Evolutionary conservation across 2,888 invertebrate species (phyloP), one percentile per base, ranked within the genome.

Genomic region (Heliconius ismenius): DNA sequence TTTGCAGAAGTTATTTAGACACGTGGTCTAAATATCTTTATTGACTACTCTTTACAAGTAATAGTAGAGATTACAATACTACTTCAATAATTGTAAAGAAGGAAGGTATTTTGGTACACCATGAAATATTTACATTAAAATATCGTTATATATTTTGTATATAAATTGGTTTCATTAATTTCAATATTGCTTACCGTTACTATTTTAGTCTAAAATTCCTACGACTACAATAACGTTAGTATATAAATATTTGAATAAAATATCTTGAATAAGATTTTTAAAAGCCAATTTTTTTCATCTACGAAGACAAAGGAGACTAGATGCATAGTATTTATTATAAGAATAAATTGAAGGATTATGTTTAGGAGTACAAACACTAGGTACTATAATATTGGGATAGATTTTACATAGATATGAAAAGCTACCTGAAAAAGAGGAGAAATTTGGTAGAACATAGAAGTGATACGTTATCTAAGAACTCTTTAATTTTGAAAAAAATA

Each of bases 201-300:
- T 85, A 83, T 82, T 83, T 88, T 89, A 89, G 81, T 85, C 82
- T 88, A 89, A 84, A 88, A 84, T 83, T 79, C 84, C 91, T 91
- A 92, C 90, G 89, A 89, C 88, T 88, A 89, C 84, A 87, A 88
- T 92, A 92, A 90, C 90, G 88, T 89, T 91, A 91, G 67, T 67
- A 87, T 93, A 92, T 93, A 92, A 90, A 92, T 91, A 91, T 92
- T 91, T 87, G 91, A 92, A 91, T 93, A 93, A 92, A 92, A 92
- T 92, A 91, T 92, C 87, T 91, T 85, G 87, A 89, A 88, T 89
- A 84, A 86, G 82, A 84, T 85, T 85, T 86, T 85, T 86, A 84
- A 84, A 92, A 93, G 91, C 91, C 84, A 87, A 86, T 79, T 63
- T 84, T 88, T 88, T 85, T 87, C 85, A 83, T 86, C 84, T 87